Percentiles rank a stretch among this genome's conserved stretches.
These are phyloP conservation scores for Ariolimax columbianus DNA, from an alignment of 2,888 invertebrate genomes.

Conservation along the genomic window DNA sequence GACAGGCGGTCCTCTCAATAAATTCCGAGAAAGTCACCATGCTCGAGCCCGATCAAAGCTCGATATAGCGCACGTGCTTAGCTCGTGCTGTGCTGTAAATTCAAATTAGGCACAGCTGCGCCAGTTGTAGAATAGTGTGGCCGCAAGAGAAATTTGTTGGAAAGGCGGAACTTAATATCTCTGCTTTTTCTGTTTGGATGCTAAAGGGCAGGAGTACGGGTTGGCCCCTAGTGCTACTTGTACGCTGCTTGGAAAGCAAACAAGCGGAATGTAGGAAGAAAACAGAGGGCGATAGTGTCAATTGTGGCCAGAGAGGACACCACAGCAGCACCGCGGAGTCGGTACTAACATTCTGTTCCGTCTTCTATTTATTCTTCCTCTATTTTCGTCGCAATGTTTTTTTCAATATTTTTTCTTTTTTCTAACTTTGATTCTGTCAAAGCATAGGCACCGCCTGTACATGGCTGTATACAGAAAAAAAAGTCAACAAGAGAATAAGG, in stretches of 20 bases:
- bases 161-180: background rate
- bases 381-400: no score
- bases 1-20: conserved; percentile 5
- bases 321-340: background rate
- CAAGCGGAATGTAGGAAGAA: background rate
- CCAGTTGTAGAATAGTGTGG: no score
- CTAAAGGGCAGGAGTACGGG: background rate
- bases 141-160: background rate
- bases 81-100: conserved; percentile 36
- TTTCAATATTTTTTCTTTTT: no score
- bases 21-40: conserved; percentile 34
- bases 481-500: no score
- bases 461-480: no score
- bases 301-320: conserved; percentile 7
- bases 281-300: background rate
- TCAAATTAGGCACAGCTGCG: conserved; percentile 22
- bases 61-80: conserved; percentile 27
- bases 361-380: no score
- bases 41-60: conserved; percentile 33
- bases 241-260: background rate
- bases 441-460: no score
- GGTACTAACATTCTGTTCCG: background rate
- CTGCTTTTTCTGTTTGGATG: background rate
- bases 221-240: background rate
- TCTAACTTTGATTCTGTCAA: no score